Conservation (phyloP, 1,140 invertebrate species). For the Plectus sambesii region DNA sequence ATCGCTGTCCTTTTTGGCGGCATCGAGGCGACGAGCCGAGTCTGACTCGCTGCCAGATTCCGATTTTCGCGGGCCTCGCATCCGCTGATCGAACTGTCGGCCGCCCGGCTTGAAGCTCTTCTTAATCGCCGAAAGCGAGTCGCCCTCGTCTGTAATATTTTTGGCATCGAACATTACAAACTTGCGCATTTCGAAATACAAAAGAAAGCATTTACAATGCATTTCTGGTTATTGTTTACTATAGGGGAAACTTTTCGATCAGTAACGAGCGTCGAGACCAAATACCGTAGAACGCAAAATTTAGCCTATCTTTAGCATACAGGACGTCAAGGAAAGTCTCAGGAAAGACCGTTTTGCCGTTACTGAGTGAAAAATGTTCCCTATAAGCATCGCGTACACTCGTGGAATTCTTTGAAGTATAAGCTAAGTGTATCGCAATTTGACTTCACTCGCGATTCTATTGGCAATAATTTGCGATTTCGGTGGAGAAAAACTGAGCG, state of each 20-base stretch:
- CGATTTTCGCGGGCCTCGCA: slow-evolving; percentile 4
- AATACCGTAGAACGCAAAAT: neutral
- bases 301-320: too few relatives aligned
- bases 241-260: too few relatives aligned
- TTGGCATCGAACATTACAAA: slow-evolving; percentile 14
- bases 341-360: too few relatives aligned
- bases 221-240: too few relatives aligned
- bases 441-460: too few relatives aligned
- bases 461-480: slow-evolving; percentile 2
- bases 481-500: neutral
- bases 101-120: slow-evolving; percentile 19
- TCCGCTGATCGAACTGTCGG: neutral
- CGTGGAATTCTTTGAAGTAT: too few relatives aligned
- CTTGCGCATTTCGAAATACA: slow-evolving; percentile 1
- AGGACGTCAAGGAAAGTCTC: too few relatives aligned
- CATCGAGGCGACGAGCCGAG: slow-evolving; percentile 1
- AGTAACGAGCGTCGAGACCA: too few relatives aligned
- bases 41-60: neutral
- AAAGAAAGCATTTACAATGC: neutral
- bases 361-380: too few relatives aligned
- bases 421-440: too few relatives aligned
- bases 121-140: slow-evolving; percentile 30
- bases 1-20: too few relatives aligned
- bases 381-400: too few relatives aligned
- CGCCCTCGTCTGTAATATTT: slow-evolving; percentile 17